Evolutionary conservation across 2,888 invertebrate genomes (phyloP).

Genomic region (Lithophane socia): DNA sequence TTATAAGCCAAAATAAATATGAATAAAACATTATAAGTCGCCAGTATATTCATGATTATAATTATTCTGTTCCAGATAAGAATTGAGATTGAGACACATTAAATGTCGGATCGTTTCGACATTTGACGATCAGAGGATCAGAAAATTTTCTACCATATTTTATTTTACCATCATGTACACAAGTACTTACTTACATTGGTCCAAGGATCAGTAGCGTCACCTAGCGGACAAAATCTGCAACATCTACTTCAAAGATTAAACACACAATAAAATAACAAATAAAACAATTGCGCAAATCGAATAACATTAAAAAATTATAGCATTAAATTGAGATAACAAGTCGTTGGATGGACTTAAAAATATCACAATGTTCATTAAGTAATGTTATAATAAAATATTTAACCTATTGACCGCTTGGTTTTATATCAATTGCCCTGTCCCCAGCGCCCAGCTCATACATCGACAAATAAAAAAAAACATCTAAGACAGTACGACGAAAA

Average conservation of each 20-base stretch:
- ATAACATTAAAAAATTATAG: constrained; percentile 65
- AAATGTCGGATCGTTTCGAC: not conserved
- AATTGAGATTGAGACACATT: not conserved
- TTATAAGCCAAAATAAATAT: not conserved
- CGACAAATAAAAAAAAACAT: too few species aligned
- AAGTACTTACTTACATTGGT: constrained; percentile 40
- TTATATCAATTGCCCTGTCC: too few species aligned
- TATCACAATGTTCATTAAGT: constrained; percentile 73
- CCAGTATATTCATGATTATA: not conserved
- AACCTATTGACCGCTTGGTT: too few species aligned
- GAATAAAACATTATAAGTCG: constrained; percentile 5
- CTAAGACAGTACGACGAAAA: too few species aligned
- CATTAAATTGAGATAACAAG: constrained; percentile 68
- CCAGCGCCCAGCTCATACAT: too few species aligned
- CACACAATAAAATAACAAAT: constrained; percentile 57
- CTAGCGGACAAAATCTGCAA: constrained; percentile 41
- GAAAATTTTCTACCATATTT: constrained; percentile 1
- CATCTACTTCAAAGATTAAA: constrained; percentile 8
- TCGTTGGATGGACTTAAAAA: constrained; percentile 78
- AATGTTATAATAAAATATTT: constrained; percentile 31
- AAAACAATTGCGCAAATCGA: constrained; percentile 52
- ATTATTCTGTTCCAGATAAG: not conserved
- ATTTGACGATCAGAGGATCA: not conserved
- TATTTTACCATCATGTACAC: constrained; percentile 23
- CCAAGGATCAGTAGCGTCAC: constrained; percentile 36